Conservation (phyloP, 2,113 vertebrate genomes). For the Tringa solitaria region DNA sequence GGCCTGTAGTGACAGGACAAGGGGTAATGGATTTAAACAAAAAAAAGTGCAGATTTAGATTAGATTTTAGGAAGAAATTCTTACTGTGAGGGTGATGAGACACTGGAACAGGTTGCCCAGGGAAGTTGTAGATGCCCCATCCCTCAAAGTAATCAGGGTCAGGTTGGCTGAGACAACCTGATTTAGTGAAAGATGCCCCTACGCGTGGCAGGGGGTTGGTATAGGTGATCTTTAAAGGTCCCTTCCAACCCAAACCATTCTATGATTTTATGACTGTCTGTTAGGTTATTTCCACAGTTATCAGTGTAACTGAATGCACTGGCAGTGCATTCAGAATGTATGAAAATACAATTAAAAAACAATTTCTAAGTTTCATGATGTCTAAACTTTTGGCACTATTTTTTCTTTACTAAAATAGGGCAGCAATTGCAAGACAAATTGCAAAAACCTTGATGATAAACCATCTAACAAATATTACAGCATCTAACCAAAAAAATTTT, state of each 20-base stretch:
- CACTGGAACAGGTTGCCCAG: background rate
- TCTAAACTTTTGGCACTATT: background rate
- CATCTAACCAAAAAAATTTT: background rate
- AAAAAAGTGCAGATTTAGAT: background rate
- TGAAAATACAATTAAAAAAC: background rate
- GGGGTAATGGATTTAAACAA: rapidly evolving
- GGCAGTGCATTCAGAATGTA: background rate
- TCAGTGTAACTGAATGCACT: background rate
- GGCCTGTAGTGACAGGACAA: background rate
- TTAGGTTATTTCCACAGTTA: background rate
- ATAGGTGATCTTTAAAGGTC: background rate
- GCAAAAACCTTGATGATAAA: background rate
- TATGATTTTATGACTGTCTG: background rate
- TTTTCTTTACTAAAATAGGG: background rate
- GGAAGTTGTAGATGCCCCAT: background rate
- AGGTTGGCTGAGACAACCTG: background rate
- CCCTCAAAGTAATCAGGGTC: rapidly evolving
- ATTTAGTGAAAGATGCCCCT: background rate
- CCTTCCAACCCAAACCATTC: background rate
- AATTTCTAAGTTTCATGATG: background rate
- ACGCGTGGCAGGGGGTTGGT: background rate
- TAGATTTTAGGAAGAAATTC: background rate
- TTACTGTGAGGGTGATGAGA: background rate
- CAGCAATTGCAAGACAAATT: background rate
- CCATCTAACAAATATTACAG: background rate